phyloP scores from a whole-genome alignment of 1,140 invertebrate genomes.

The Macrobrachium rosenbergii region DNA sequence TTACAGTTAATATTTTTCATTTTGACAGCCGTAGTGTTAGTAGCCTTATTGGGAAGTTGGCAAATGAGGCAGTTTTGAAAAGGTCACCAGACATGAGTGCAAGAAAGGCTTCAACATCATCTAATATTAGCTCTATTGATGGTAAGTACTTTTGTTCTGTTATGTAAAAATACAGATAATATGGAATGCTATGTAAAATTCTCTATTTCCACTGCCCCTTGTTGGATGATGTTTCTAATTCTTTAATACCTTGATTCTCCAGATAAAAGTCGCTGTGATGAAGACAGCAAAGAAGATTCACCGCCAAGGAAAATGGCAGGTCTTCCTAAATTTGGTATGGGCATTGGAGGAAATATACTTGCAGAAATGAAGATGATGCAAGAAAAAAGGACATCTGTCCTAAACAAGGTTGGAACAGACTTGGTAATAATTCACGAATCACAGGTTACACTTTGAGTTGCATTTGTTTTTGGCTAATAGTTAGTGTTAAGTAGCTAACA shows the following conservation, averaged over 20 bases:
- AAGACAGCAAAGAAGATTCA: constrained; percentile 59
- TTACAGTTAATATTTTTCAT: too few relatives aligned
- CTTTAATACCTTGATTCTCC: too few relatives aligned
- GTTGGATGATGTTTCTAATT: not conserved
- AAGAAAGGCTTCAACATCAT: constrained; percentile 56
- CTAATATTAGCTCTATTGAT: constrained; percentile 50
- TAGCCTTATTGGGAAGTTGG: constrained; percentile 55
- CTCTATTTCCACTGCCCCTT: not conserved
- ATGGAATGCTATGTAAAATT: not conserved
- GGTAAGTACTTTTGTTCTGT: not conserved
- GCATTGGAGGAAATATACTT: constrained; percentile 69
- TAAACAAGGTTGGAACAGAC: constrained; percentile 61
- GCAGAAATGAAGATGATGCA: constrained; percentile 72
- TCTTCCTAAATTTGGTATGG: constrained; percentile 66
- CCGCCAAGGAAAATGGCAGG: constrained; percentile 59
- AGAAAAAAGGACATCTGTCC: constrained; percentile 70
- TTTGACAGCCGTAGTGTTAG: constrained; percentile 50
- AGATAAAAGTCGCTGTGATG: constrained; percentile 52
- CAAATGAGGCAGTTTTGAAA: constrained; percentile 50
- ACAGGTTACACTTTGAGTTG: constrained; percentile 1
- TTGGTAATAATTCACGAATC: not conserved
- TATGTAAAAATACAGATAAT: not conserved
- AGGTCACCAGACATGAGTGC: constrained; percentile 58
- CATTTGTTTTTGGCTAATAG: constrained; percentile 63
- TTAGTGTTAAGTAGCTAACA: too few relatives aligned